Percentiles rank a stretch among this genome's conserved stretches.
Evolutionary conservation across 2,888 invertebrate genomes (phyloP).

Genomic region (Phaedon cochleariae): DNA sequence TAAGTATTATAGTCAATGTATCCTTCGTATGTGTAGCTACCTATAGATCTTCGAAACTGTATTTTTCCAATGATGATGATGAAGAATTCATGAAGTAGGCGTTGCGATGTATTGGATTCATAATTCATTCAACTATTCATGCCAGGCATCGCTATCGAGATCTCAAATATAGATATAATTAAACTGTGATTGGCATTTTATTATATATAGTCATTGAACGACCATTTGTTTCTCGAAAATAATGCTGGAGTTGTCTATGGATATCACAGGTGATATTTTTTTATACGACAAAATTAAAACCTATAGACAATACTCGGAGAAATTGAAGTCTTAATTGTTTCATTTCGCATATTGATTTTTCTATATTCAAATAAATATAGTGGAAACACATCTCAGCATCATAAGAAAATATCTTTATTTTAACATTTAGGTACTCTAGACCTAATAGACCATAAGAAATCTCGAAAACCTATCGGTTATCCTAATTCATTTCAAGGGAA

Average conservation of each 20-base stretch:
- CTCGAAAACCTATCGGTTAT: background rate
- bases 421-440: background rate
- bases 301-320: no score
- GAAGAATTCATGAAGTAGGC: background rate
- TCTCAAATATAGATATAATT: slow-evolving; percentile 49
- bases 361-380: no score
- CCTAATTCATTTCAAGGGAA: background rate
- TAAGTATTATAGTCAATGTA: no score
- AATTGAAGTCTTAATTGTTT: no score
- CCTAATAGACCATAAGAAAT: background rate
- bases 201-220: slow-evolving; percentile 49
- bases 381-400: no score
- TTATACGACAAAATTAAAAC: no score
- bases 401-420: no score
- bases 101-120: slow-evolving; percentile 49
- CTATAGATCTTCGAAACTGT: no score
- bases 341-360: no score
- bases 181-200: slow-evolving; percentile 55
- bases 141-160: slow-evolving; percentile 46
- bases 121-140: slow-evolving; percentile 49
- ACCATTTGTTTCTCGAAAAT: slow-evolving; percentile 8
- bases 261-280: no score
- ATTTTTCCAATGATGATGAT: background rate
- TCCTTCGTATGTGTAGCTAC: no score
- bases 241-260: background rate